phyloP scores from a whole-genome alignment of 2,113 vertebrate species.

The Xiphorhynchus elegans region DNA sequence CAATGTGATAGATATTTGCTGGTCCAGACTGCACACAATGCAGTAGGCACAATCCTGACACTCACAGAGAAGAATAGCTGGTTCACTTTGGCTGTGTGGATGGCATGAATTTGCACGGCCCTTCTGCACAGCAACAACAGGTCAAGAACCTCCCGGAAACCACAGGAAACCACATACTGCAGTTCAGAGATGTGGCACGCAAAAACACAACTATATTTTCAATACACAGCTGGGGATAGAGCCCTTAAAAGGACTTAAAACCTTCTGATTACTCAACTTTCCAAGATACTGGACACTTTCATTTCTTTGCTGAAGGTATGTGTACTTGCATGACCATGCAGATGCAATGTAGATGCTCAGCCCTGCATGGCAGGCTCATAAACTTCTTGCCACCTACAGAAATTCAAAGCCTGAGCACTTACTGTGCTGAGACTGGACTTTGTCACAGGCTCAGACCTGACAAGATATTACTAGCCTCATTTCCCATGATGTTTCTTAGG shows the following conservation, averaged over 20 bases:
- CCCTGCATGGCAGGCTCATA: background rate
- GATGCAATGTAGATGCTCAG: background rate
- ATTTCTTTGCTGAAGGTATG: background rate
- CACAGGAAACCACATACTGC: background rate
- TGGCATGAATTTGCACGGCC: background rate
- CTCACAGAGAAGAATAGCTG: background rate
- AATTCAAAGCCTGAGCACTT: background rate
- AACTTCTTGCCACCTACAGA: background rate
- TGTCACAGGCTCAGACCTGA: background rate
- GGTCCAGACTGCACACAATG: background rate
- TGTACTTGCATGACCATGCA: background rate
- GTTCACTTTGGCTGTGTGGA: background rate
- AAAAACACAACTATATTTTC: background rate
- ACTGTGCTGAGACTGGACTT: background rate
- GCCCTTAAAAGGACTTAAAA: background rate
- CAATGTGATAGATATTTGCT: constrained; percentile 18
- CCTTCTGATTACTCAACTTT: background rate
- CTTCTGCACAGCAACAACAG: background rate
- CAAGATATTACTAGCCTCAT: fast-evolving
- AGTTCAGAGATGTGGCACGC: background rate
- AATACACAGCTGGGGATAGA: background rate
- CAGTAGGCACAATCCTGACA: background rate
- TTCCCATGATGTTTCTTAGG: background rate
- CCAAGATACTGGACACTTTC: background rate
- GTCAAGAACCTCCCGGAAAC: background rate